These are phyloP conservation scores for Lypha dubia DNA, from an alignment of 2,888 invertebrate species.

Conservation along the genomic window DNA sequence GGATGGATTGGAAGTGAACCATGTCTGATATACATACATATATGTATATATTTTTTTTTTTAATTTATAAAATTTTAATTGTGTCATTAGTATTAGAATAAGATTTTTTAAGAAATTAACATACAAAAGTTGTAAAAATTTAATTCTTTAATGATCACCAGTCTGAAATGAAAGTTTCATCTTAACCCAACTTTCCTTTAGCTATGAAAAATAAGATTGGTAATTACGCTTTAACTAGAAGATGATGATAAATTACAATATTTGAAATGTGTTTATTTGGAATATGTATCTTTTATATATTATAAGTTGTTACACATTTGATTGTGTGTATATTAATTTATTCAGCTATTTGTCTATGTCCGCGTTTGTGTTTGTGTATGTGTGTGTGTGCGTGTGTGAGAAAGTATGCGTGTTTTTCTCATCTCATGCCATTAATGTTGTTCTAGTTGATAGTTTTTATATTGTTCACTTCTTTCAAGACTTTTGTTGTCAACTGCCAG, in stretches of 20 bases:
- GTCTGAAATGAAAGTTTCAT: too few relatives aligned
- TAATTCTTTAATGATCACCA: too few relatives aligned
- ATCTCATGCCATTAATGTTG: constrained; percentile 6
- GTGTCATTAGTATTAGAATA: too few relatives aligned
- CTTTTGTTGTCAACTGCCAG: constrained; percentile 74
- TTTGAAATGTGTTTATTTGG: neutral
- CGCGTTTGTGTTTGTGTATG: neutral
- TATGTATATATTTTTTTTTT: too few relatives aligned
- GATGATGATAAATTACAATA: neutral
- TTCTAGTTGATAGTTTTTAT: constrained; percentile 47
- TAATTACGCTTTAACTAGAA: neutral
- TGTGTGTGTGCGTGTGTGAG: neutral
- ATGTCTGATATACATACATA: too few relatives aligned
- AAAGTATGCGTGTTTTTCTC: neutral
- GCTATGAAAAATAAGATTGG: too few relatives aligned
- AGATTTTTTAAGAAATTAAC: too few relatives aligned
- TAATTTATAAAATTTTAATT: too few relatives aligned
- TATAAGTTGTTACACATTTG: constrained; percentile 10
- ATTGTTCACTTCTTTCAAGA: constrained; percentile 64
- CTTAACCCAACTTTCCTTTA: too few relatives aligned
- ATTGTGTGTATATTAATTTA: constrained; percentile 24
- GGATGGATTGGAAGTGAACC: too few relatives aligned
- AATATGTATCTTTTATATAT: neutral
- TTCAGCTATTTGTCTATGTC: constrained; percentile 7
- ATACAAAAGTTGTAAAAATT: too few relatives aligned